These are phyloP conservation scores for Proteles cristata DNA, from an alignment of 2,113 vertebrate genomes.

Conservation along the genomic window DNA sequence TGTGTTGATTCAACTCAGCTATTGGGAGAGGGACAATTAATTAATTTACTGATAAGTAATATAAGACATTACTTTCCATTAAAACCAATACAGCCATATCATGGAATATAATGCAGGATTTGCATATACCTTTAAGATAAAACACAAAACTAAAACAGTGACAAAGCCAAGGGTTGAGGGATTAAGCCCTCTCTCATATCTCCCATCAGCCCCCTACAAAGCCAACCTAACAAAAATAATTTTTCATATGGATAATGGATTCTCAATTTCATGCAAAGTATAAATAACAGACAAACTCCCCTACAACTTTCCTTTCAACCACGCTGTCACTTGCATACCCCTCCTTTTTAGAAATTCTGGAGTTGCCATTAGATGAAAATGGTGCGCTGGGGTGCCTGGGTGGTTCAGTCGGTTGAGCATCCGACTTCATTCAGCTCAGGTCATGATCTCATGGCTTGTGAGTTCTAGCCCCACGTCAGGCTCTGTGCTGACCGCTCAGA, in stretches of 20 bases:
- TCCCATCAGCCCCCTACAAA: background rate
- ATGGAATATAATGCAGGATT: background rate
- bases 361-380: background rate
- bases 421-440: no score
- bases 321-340: background rate
- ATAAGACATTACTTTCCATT: constrained; percentile 39
- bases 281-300: background rate
- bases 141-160: background rate
- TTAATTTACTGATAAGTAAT: constrained; percentile 39
- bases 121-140: background rate
- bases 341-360: background rate
- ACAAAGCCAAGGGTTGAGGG: background rate
- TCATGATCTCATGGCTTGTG: no score
- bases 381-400: background rate
- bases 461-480: no score
- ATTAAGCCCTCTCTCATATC: background rate
- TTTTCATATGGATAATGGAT: background rate
- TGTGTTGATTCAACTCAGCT: background rate
- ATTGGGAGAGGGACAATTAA: background rate
- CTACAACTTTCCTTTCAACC: background rate
- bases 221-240: background rate
- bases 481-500: no score
- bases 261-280: background rate
- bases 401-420: no score
- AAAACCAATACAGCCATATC: constrained; percentile 1